These are phyloP conservation scores for Trichechus manatus DNA, from an alignment of 2,113 vertebrate species.

Conservation along the genomic window DNA sequence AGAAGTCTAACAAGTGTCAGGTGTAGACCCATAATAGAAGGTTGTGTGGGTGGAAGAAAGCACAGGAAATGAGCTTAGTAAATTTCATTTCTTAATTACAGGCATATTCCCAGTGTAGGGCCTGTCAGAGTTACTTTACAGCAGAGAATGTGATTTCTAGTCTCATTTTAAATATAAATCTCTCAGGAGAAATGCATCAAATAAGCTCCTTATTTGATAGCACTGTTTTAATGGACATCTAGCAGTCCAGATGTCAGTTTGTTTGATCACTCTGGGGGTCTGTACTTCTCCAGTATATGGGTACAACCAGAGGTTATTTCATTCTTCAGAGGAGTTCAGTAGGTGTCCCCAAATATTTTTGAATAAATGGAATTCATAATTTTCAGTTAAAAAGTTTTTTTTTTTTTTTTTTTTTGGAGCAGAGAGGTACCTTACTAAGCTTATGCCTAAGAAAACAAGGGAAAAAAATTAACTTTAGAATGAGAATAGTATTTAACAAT, in stretches of 20 bases:
- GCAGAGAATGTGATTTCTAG: conserved; percentile 67
- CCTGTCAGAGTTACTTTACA: conserved; percentile 53
- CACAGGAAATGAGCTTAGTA: conserved; percentile 6
- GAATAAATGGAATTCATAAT: conserved; percentile 37
- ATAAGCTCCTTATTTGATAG: conserved; percentile 25
- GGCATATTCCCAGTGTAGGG: not conserved
- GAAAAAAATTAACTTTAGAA: not conserved
- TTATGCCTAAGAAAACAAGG: conserved; percentile 41
- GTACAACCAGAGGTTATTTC: conserved; percentile 48
- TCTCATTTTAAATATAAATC: conserved; percentile 59
- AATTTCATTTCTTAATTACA: conserved; percentile 48
- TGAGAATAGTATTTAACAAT: not conserved
- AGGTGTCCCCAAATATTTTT: conserved; percentile 51
- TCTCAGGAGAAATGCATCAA: conserved; percentile 67
- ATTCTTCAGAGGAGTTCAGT: conserved; percentile 19
- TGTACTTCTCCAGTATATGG: conserved; percentile 8
- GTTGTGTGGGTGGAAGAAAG: not conserved
- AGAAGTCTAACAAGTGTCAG: not conserved
- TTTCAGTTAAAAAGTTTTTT: conserved; percentile 46
- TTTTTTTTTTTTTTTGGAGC: not conserved
- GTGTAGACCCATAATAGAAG: not conserved
- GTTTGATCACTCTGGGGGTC: conserved; percentile 64
- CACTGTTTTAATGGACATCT: conserved; percentile 55
- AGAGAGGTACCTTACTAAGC: not conserved
- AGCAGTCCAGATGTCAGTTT: conserved; percentile 72